Base-by-base conservation (phyloP, 2,113 vertebrate species). In the Dromas ardeola region DNA sequence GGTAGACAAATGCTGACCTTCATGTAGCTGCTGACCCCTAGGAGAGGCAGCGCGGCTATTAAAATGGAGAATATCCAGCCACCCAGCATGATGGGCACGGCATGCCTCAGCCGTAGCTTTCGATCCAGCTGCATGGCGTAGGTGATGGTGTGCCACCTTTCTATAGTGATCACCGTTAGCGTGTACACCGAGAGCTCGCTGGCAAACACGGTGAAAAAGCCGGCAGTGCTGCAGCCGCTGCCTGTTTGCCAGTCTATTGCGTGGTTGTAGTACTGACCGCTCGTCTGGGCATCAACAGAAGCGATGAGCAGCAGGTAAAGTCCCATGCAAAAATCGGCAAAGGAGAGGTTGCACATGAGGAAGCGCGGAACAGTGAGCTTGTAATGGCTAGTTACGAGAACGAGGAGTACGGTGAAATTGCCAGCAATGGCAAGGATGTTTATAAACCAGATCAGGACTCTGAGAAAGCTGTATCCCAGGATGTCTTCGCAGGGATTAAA, bases 1-100 rank as follows among this genome's bases (percentile, higher is more conserved):
- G 99, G 99, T 71, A 99, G 97, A 59, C 99, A 99, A 84, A 99
- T 99, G 97, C 99, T 99, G 95, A 99, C 99, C 95, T 99, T 99
- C 97, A 98, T 98, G 97, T 99, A 99, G 61, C 97, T 99, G 98
- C 99, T 99, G 93, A 99, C 98, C 9, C 99, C 99, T 13, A 99
- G 32, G 13, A 99, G 98, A 10, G 99, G 99, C 95, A 99, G 95
- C 55, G 96, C n/a, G 1, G 99, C 99, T 5, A 99, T 98, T 17
- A 99, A 69, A 13, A 98, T 71, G 49, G 99, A 98, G 93, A 99
- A 99, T 5, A 96, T 69, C 99, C 99, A 99, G 25, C 99, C 99
- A 2, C 93, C 98, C 0, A 96, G 98, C 99, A 99, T 99, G 59
- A 99, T 98, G 2, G 93, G 94, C 9, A 98, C 90, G 11, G 99